Evolutionary conservation across 1,140 invertebrate species (phyloP).

Genomic region (Epicauta chinensis): DNA sequence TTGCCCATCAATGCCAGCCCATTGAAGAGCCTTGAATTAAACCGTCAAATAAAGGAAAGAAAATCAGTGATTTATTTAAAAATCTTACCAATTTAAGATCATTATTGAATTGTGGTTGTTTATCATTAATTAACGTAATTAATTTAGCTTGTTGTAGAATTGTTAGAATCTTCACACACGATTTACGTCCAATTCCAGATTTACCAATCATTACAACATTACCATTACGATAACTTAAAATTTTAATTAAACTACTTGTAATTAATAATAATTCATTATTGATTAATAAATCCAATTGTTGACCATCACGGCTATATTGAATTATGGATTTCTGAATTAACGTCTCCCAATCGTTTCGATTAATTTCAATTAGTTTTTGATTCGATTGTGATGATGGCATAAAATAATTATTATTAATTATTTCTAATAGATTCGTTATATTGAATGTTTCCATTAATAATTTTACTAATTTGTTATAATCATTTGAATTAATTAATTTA

Average conservation of each 20-base stretch:
- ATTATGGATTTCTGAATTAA: constrained; percentile 58
- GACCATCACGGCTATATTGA: constrained; percentile 59
- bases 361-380: constrained; percentile 48
- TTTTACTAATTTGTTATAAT: constrained; percentile 59
- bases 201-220: constrained; percentile 68
- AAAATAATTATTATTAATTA: constrained; percentile 25
- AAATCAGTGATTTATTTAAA: background rate
- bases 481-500: constrained; percentile 60
- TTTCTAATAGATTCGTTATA: constrained; percentile 38
- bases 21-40: constrained; percentile 57
- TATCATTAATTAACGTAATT: constrained; percentile 38
- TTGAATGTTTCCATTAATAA: constrained; percentile 49
- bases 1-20: constrained; percentile 75
- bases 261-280: constrained; percentile 60
- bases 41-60: too few species aligned
- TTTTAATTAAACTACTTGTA: constrained; percentile 57
- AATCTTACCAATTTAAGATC: constrained; percentile 45
- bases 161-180: constrained; percentile 66
- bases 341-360: constrained; percentile 35
- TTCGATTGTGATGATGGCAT: constrained; percentile 25
- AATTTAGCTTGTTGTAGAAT: constrained; percentile 64
- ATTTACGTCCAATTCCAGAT: constrained; percentile 70
- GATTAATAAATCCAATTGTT: constrained; percentile 50
- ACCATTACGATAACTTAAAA: constrained; percentile 54
- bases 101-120: constrained; percentile 41